Conservation (phyloP, 2,113 vertebrate species). For the Pheucticus melanocephalus region DNA sequence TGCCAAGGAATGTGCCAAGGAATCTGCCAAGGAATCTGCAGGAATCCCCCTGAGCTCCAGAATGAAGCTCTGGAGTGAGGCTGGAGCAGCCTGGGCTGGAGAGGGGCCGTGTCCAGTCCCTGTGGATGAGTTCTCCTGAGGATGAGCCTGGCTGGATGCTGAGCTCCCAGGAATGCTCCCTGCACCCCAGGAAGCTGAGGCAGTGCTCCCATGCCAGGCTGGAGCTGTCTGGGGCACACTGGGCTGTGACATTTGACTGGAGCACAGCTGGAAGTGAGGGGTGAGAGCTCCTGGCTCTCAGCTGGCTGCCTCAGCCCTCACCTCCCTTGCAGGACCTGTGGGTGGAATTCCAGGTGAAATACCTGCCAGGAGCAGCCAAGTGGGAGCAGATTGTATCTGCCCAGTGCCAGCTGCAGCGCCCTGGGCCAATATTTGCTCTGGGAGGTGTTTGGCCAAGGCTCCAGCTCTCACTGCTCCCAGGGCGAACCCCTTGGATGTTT, state of each 20-base stretch:
- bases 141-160: neutral
- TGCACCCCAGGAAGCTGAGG: neutral
- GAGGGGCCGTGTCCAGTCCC: neutral
- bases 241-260: neutral
- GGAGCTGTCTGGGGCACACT: rapidly evolving
- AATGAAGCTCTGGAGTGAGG: neutral
- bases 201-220: neutral
- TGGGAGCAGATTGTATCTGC: neutral
- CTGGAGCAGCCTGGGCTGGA: neutral
- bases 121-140: neutral
- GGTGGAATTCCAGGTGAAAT: neutral
- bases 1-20: too few relatives aligned
- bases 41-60: neutral
- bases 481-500: neutral
- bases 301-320: neutral
- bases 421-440: slow-evolving; percentile 14
- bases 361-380: neutral
- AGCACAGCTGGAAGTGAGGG: rapidly evolving
- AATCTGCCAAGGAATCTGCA: too few relatives aligned
- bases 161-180: neutral
- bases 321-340: neutral
- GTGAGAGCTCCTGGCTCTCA: neutral
- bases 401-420: neutral
- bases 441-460: neutral
- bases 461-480: neutral